phyloP scores from a whole-genome alignment of 30 jellyfish, hydroid and myxozoan genomes.

The Cassiopea andromeda region DNA sequence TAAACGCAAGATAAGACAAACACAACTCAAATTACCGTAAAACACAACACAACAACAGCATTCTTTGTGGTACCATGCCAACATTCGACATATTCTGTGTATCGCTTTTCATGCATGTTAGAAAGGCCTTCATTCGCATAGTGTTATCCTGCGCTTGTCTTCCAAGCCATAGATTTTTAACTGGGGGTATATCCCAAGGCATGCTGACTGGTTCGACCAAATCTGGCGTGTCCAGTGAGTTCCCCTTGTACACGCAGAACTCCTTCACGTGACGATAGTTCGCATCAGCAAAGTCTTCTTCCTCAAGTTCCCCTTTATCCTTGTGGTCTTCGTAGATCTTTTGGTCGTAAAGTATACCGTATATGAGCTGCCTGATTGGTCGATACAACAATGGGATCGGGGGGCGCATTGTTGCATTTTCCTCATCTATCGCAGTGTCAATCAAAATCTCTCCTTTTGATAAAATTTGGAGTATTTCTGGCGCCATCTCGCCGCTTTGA shows the following conservation, averaged over 20 bases:
- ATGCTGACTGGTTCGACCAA: constrained; percentile 70
- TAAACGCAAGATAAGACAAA: background rate
- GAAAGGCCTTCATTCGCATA: constrained; percentile 87
- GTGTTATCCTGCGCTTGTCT: constrained; percentile 86
- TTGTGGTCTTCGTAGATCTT: constrained; percentile 55
- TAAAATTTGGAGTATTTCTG: constrained; percentile 77
- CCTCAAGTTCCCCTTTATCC: constrained; percentile 18
- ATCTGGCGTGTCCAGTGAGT: constrained; percentile 75
- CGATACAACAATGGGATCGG: constrained; percentile 92
- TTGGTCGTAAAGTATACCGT: constrained; percentile 87
- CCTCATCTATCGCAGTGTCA: constrained; percentile 84
- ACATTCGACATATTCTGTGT: constrained; percentile 84
- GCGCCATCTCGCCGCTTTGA: constrained; percentile 94
- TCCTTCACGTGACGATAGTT: constrained; percentile 66
- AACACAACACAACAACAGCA: constrained; percentile 88
- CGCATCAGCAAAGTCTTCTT: constrained; percentile 17
- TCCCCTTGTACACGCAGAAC: constrained; percentile 81
- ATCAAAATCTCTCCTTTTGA: constrained; percentile 78
- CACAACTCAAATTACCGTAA: constrained; percentile 60
- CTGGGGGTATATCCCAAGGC: constrained; percentile 89
- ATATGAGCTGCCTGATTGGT: constrained; percentile 86
- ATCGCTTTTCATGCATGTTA: constrained; percentile 84
- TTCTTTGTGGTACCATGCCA: constrained; percentile 87
- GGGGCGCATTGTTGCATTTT: constrained; percentile 73
- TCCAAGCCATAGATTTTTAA: constrained; percentile 92